These are phyloP conservation scores for Corvus moneduloides DNA, from an alignment of 2,113 vertebrate genomes.

Conservation along the genomic window DNA sequence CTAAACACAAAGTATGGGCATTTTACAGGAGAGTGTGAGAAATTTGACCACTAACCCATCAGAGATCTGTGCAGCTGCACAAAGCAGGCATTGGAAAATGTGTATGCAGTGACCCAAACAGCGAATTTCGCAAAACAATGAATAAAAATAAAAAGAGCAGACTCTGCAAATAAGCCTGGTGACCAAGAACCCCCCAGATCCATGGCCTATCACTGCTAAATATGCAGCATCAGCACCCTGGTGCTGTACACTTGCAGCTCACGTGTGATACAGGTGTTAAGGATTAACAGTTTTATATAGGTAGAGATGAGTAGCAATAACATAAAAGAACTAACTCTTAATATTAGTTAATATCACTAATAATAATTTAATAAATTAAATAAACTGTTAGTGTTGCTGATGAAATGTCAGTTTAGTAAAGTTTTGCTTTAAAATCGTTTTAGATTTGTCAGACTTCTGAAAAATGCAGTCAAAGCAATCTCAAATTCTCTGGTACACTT, in stretches of 20 bases:
- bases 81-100: background rate
- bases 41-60: background rate
- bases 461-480: background rate
- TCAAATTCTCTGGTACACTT: background rate
- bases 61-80: background rate
- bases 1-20: fast-evolving
- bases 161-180: background rate
- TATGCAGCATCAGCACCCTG: background rate
- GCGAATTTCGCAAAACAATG: background rate
- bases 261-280: background rate
- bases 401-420: background rate
- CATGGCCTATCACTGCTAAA: background rate
- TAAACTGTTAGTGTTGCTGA: background rate
- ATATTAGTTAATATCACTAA: background rate
- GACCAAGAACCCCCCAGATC: background rate
- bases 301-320: background rate
- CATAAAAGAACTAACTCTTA: background rate
- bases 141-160: background rate
- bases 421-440: background rate
- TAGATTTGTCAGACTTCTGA: background rate
- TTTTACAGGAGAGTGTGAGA: background rate
- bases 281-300: background rate
- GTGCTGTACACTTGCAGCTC: background rate
- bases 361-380: background rate
- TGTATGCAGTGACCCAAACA: background rate